Evolutionary conservation across 2,797 vertebrate genomes (phyloP).

Genomic region (Pseudocheirus occidentalis): DNA sequence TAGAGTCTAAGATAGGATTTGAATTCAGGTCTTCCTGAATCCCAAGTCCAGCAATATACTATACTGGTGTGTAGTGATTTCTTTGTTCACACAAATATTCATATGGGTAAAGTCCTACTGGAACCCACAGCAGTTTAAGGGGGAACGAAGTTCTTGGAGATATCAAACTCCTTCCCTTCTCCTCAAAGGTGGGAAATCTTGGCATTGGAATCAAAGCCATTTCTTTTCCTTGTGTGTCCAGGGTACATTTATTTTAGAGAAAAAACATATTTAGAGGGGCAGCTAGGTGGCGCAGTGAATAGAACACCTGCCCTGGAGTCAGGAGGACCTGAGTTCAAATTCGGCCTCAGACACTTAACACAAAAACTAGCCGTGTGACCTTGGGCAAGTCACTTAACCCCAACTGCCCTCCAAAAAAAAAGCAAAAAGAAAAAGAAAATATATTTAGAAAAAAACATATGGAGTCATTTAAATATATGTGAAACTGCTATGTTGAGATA

Average conservation of each 20-base stretch:
- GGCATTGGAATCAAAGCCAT: not conserved
- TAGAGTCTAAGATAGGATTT: not conserved
- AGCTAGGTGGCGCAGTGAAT: too few species aligned
- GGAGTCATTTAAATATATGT: not conserved
- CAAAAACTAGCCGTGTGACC: too few species aligned
- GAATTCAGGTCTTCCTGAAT: not conserved
- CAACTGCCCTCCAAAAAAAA: too few species aligned
- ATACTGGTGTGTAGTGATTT: not conserved
- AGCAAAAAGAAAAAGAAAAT: too few species aligned
- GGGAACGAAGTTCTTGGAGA: not conserved
- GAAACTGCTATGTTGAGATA: not conserved
- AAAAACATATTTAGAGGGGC: not conserved
- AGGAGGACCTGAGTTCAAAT: too few species aligned
- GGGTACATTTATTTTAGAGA: not conserved
- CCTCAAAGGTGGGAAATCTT: not conserved
- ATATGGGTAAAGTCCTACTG: not conserved
- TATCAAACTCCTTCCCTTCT: not conserved
- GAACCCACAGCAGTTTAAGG: not conserved
- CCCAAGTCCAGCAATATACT: not conserved
- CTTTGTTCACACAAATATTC: not conserved
- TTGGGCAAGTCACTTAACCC: too few species aligned
- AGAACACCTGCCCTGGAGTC: too few species aligned
- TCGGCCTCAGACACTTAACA: too few species aligned
- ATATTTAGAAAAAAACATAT: not conserved
- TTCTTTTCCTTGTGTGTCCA: not conserved